Evolutionary conservation across 53 echinoderm and acorn worm genomes (phyloP).

Genomic region (Stichopus horrens): DNA sequence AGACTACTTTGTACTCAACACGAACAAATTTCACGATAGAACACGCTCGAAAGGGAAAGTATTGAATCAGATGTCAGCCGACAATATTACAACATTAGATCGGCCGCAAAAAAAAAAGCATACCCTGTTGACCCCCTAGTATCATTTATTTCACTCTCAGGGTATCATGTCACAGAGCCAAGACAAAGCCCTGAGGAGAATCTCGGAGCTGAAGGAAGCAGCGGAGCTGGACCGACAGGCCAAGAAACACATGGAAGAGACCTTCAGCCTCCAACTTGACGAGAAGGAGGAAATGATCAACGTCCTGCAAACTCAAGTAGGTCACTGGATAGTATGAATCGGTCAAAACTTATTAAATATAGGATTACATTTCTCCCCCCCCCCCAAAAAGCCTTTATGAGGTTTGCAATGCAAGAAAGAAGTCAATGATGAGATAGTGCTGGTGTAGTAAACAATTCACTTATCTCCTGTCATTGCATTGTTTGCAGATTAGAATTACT

Average conservation of each 20-base stretch:
- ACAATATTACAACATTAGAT: too few relatives aligned
- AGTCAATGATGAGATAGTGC: too few relatives aligned
- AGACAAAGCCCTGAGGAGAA: constrained; percentile 93
- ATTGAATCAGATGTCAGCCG: too few relatives aligned
- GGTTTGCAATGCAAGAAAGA: not conserved
- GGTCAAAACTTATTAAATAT: not conserved
- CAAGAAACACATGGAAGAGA: constrained; percentile 86
- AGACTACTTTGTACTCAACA: too few relatives aligned
- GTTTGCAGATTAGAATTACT: too few relatives aligned
- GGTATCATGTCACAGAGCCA: constrained; percentile 90
- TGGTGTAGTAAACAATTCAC: too few relatives aligned
- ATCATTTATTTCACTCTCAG: constrained; percentile 31
- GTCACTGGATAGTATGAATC: not conserved
- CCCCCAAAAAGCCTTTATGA: not conserved
- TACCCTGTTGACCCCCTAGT: too few relatives aligned
- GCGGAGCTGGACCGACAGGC: constrained; percentile 90
- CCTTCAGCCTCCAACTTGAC: constrained; percentile 78
- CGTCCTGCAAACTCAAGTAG: constrained; percentile 93
- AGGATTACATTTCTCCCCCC: not conserved
- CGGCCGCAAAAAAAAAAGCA: too few relatives aligned
- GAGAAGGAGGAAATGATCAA: constrained; percentile 94
- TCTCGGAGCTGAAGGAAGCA: constrained; percentile 98
- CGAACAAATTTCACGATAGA: too few relatives aligned
- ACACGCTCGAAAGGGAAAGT: too few relatives aligned
- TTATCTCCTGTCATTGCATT: too few relatives aligned